Evolutionary conservation across 2,113 vertebrate genomes (phyloP), one percentile per base, ranked within the genome.

Genomic region (Brienomyrus brachyistius): DNA sequence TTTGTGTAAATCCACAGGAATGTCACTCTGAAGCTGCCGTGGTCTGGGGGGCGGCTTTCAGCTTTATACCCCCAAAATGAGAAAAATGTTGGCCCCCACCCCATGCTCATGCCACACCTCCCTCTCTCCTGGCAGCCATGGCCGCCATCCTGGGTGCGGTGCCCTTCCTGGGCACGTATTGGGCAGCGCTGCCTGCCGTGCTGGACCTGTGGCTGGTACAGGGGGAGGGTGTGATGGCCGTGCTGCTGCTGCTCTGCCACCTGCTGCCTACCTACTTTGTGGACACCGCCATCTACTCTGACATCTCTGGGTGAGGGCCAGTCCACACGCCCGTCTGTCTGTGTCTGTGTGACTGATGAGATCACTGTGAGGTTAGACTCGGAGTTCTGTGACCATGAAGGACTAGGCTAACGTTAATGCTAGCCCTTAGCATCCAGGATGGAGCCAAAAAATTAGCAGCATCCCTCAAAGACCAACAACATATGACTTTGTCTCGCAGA

Each of bases 261-360:
- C 96, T 99, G 89, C 95, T 99, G 90, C 98, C 98, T n/a, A 99
- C 98, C 0, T 99, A 99, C 92, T 99, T 98, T 90, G 98, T 99
- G 86, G 98, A 99, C 90, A 99, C 98, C 35, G 98, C 98, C 15
- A 99, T 99, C 93, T 99, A 99, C 94, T 99, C 98, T 0, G 98
- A 99, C 93, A 99, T 99, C 94, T 99, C 98, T 27, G 98, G 98
- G 98, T 99, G 93, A 91, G 96, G 94, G 52, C 88, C 87, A 17
- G 52, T 21, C 56, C 23, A 3, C 56, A 62, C 56, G 45, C 51
- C 4, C 74, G 23, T 84, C 23, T 59, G 27, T 52, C 15, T 91
- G 17, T 87, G 48, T 45, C 21, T 90, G 83, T 85, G 83, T 80
- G 10, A 80, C 31, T 77, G 27, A 74, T 74, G 17, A 77, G 31